Evolutionary conservation across 1,140 invertebrate species (phyloP), one percentile per base, ranked within the genome.

Genomic region (Brachionus calyciflorus): DNA sequence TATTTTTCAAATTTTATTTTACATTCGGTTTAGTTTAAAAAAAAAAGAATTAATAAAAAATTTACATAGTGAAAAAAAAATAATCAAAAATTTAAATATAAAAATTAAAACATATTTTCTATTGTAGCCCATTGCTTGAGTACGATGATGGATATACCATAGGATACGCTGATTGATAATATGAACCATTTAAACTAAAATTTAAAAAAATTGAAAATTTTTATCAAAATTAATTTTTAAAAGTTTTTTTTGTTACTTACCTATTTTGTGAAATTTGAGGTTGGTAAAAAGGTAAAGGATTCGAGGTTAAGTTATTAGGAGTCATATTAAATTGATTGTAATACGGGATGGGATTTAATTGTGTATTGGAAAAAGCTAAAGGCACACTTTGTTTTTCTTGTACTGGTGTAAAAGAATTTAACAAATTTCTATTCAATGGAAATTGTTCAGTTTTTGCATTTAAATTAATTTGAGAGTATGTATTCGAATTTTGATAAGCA

Each of bases 1-100:
- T 44, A 24, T 24, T 3, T 44, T 63, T 65, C 60, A 65, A 65
- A 44, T 65, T 65, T 65, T 65, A 65, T 65, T 65, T 65, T 44
- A 65, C 60, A 65, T 65, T 65, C 60, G 60, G 60, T 65, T 46
- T 24, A 12, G n/a, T n/a, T n/a, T n/a, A n/a, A n/a, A n/a, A 28
- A 44, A 26, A 65, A 65, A 44, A 65, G 26, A 65, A 1, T 24
- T 12, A 14, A 14, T 26, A 26, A 28, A 55, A 55, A 28, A 65
- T 21, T n/a, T n/a, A n/a, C n/a, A n/a, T n/a, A n/a, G n/a, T n/a
- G 19, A 21, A 65, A 65, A 65, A 41, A 26, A 65, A 44, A 41
- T 24, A 65, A 65, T 24, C 19, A 44, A 33, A 19, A 65, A 65
- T 26, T 46, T 65, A 46, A 65, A 41, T 44, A 44, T 30, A 44